Conservation (phyloP, 1,140 invertebrate genomes). For the Mamestra configurata region DNA sequence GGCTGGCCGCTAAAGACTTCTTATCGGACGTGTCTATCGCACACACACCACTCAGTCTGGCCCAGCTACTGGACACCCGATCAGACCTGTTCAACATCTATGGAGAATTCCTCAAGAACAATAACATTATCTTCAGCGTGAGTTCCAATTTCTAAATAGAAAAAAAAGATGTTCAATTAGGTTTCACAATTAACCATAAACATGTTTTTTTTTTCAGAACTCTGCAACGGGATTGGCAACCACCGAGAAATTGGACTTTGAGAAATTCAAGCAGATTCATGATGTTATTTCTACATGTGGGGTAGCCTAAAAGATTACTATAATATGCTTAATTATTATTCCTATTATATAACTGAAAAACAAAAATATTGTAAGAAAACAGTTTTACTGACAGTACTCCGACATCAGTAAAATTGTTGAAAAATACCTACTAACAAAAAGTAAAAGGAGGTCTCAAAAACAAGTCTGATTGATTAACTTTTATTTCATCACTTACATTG, state of each 20-base stretch:
- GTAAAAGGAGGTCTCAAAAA: slow-evolving; percentile 39
- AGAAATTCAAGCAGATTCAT: slow-evolving; percentile 82
- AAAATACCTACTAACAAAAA: slow-evolving; percentile 9
- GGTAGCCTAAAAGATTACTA: slow-evolving; percentile 58
- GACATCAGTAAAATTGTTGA: not conserved
- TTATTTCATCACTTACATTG: slow-evolving; percentile 59
- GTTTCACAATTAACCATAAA: not conserved
- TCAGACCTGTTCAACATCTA: slow-evolving; percentile 83
- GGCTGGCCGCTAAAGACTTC: slow-evolving; percentile 80
- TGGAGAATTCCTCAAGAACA: slow-evolving; percentile 84
- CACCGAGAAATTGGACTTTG: slow-evolving; percentile 81
- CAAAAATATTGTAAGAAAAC: not conserved
- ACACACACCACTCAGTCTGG: slow-evolving; percentile 80
- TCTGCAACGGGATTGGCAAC: slow-evolving; percentile 79
- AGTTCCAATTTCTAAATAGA: slow-evolving; percentile 57
- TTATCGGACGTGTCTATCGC: slow-evolving; percentile 82
- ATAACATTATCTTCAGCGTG: slow-evolving; percentile 85
- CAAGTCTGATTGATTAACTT: slow-evolving; percentile 54
- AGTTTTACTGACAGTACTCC: not conserved
- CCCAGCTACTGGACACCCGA: slow-evolving; percentile 71
- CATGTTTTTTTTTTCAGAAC: slow-evolving; percentile 74
- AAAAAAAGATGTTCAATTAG: not conserved
- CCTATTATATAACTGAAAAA: not conserved
- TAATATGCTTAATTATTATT: slow-evolving; percentile 21
- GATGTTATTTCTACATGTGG: slow-evolving; percentile 79